Evolutionary conservation across 2,797 vertebrate species (phyloP), one percentile per base, ranked within the genome.

Genomic region (Lutra lutra): DNA sequence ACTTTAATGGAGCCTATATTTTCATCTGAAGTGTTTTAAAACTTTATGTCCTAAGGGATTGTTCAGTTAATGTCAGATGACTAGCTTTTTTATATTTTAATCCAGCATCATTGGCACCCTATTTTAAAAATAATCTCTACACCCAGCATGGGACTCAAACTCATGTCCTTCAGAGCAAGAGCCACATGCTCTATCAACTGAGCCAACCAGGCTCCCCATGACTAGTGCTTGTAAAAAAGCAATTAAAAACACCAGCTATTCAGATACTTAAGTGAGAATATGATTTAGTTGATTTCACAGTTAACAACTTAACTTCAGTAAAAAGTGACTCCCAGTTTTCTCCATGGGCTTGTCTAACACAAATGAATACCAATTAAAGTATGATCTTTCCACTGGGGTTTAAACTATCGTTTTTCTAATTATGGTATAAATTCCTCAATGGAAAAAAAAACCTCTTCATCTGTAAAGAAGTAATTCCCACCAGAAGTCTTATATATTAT

Each of bases 341-440:
- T 98, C 97, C 5, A 15, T 85, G 96, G 97, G 94, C 87, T 98
- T 98, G 40, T 97, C 58, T 96, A 97, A 96, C 68, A 97, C 92
- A 98, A 98, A 98, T 98, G 97, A 98, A 93, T 96, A 95, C 97
- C 97, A 98, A 97, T 98, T 98, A 98, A 93, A 95, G 72, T 82
- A 85, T 84, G 51, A 92, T 97, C 92, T 98, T 97, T 97, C 97
- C 89, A 79, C 58, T 87, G 95, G 95, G 97, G 89, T 95, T 97
- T 97, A 97, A 79, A 91, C 51, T 58, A 98, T 98, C 91, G 78
- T 98, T 98, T 98, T 98, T 98, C 98, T 98, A 98, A 98, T 98
- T 98, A 97, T 96, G 93, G 91, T 91, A 43, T 90, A 96, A 98
- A 97, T 98, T 83, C 86, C 94, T 95, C 96, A 98, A 38, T 97